phyloP scores from a whole-genome alignment of 2,888 invertebrate species.

The Drosophila neotestacea region DNA sequence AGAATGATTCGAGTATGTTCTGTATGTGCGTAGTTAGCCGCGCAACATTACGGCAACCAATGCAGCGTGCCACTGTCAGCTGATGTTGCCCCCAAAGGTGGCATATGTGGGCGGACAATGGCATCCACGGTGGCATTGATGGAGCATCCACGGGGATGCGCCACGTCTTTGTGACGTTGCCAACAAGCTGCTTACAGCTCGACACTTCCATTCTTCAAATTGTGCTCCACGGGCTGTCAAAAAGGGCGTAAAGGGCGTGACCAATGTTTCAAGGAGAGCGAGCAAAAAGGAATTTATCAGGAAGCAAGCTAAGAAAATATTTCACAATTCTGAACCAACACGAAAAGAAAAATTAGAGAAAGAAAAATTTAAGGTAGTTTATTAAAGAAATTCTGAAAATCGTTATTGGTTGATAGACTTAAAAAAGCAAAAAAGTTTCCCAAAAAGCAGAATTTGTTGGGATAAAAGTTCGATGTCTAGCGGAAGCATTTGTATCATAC shows the following conservation, averaged over 20 bases:
- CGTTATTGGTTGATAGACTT: no score
- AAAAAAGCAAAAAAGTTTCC: no score
- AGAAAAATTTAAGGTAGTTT: neutral
- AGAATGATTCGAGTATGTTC: neutral
- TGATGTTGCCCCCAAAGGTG: conserved; percentile 19
- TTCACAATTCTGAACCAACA: neutral
- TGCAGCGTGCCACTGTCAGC: conserved; percentile 26
- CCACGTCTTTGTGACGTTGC: conserved; percentile 25
- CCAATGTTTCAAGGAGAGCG: conserved; percentile 10
- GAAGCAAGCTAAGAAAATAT: conserved; percentile 5
- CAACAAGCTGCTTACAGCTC: conserved; percentile 26
- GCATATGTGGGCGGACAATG: neutral
- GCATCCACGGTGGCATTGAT: conserved; percentile 32
- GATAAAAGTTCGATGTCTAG: no score
- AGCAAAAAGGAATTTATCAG: neutral
- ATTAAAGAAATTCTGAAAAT: neutral
- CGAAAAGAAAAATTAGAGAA: neutral
- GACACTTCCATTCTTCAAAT: conserved; percentile 33
- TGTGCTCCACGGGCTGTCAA: conserved; percentile 9
- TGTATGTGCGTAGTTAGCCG: conserved; percentile 25
- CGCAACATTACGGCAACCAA: conserved; percentile 12
- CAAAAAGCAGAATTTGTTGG: no score
- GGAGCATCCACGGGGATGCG: conserved; percentile 19
- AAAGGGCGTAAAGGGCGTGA: conserved; percentile 11
- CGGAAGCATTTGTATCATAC: no score